These are phyloP conservation scores for Drosophila diplacantha DNA, from an alignment of 2,888 invertebrate species.

Conservation along the genomic window DNA sequence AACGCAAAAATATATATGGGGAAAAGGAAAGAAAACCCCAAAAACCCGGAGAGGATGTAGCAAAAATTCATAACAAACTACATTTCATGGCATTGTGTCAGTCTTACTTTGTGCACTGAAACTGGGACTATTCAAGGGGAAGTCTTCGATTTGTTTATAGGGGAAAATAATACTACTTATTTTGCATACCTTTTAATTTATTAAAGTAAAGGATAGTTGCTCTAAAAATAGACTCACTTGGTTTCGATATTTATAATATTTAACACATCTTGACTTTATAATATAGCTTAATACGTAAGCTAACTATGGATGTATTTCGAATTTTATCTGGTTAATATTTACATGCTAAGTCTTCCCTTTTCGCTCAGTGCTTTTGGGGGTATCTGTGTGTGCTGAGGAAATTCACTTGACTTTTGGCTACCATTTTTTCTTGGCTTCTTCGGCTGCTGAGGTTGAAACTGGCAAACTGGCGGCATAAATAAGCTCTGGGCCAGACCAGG, in stretches of 20 bases:
- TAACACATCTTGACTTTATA: too few species aligned
- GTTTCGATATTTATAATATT: too few species aligned
- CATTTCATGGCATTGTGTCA: conserved; percentile 58
- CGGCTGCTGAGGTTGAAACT: conserved; percentile 42
- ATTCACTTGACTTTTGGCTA: conserved; percentile 71
- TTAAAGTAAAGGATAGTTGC: too few species aligned
- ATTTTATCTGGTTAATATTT: too few species aligned
- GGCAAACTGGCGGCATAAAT: conserved; percentile 57
- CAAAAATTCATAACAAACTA: conserved; percentile 69
- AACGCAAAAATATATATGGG: conserved; percentile 4
- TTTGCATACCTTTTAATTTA: too few species aligned
- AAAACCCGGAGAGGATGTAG: conserved; percentile 60
- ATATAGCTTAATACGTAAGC: too few species aligned
- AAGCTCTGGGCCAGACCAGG: conserved; percentile 45
- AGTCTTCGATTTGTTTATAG: neutral
- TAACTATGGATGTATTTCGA: neutral
- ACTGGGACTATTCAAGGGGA: neutral
- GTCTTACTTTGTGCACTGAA: conserved; percentile 4
- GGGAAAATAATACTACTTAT: neutral
- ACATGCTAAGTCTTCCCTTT: neutral
- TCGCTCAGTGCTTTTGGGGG: conserved; percentile 32
- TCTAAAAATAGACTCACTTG: too few species aligned
- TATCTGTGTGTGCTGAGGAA: conserved; percentile 51
- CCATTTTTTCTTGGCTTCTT: conserved; percentile 45
- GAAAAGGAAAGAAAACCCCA: conserved; percentile 23